Percentiles rank a stretch among this genome's conserved stretches.
Evolutionary conservation across 2,888 invertebrate genomes (phyloP).

Genomic region (Ormyrus rosae): DNA sequence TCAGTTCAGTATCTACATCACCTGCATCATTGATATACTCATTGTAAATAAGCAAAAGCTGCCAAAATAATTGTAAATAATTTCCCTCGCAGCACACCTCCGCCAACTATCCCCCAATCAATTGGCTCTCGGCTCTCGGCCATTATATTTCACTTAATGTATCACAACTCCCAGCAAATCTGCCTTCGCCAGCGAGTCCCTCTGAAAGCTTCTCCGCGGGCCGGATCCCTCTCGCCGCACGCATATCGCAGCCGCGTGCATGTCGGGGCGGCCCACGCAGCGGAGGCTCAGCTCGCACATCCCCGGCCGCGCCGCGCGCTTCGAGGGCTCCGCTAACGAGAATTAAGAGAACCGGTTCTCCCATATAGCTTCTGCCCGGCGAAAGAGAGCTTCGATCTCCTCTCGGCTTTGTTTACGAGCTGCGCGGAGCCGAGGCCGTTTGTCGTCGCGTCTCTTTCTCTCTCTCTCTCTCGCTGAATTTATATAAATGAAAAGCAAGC

Average conservation of each 20-base stretch:
- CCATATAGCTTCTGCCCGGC: constrained; percentile 24
- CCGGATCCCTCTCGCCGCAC: neutral
- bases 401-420: constrained; percentile 45
- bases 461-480: neutral
- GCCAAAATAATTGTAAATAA: neutral
- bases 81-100: neutral
- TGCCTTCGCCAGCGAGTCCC: constrained; percentile 10
- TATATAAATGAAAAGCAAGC: constrained; percentile 40
- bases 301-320: neutral
- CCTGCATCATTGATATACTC: neutral
- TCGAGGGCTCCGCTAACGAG: constrained; percentile 49
- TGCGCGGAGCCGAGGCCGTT: neutral
- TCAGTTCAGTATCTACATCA: too few relatives aligned
- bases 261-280: neutral
- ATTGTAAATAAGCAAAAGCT: neutral
- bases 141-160: constrained; percentile 36
- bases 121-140: constrained; percentile 2
- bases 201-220: neutral
- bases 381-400: constrained; percentile 14
- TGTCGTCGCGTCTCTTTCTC: neutral
- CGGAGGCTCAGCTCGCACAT: neutral
- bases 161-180: constrained; percentile 16
- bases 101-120: constrained; percentile 27
- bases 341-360: constrained; percentile 57
- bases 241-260: neutral